phyloP scores from a whole-genome alignment of 2,113 vertebrate genomes.

The Mionectes macconnelli region DNA sequence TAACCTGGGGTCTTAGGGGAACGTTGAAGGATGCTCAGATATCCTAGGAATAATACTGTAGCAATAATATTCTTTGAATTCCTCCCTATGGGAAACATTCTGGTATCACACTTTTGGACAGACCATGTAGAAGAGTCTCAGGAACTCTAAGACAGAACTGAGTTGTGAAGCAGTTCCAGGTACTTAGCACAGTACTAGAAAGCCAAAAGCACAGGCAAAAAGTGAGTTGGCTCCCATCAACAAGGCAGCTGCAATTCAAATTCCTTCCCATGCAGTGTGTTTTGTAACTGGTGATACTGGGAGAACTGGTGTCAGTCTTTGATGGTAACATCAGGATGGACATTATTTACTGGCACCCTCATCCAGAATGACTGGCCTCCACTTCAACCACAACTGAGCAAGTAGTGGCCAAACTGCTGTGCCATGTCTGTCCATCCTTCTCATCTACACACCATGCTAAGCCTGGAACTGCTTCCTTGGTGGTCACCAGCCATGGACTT shows the following conservation, averaged over 20 bases:
- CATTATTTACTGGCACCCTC: not conserved
- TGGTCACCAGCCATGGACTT: not conserved
- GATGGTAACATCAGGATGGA: not conserved
- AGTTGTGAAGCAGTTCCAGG: not conserved
- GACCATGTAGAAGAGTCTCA: accelerated
- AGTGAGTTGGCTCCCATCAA: not conserved
- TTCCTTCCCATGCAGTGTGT: not conserved
- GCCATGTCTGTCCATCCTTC: not conserved
- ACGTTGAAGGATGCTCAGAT: not conserved
- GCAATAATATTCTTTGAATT: not conserved
- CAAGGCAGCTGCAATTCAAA: not conserved
- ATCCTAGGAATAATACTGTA: not conserved
- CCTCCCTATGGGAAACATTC: not conserved
- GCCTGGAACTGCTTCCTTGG: not conserved
- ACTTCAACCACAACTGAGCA: not conserved
- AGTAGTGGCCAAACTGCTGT: not conserved
- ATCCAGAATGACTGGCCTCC: not conserved
- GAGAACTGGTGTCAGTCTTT: not conserved
- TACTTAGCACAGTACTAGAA: not conserved
- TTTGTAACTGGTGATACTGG: not conserved
- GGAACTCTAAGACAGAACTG: not conserved
- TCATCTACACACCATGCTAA: not conserved
- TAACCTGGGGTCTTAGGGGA: not conserved
- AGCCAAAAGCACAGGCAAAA: not conserved
- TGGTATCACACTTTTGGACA: not conserved